Evolutionary conservation across 2,888 invertebrate genomes (phyloP).

Genomic region (Belgica antarctica): DNA sequence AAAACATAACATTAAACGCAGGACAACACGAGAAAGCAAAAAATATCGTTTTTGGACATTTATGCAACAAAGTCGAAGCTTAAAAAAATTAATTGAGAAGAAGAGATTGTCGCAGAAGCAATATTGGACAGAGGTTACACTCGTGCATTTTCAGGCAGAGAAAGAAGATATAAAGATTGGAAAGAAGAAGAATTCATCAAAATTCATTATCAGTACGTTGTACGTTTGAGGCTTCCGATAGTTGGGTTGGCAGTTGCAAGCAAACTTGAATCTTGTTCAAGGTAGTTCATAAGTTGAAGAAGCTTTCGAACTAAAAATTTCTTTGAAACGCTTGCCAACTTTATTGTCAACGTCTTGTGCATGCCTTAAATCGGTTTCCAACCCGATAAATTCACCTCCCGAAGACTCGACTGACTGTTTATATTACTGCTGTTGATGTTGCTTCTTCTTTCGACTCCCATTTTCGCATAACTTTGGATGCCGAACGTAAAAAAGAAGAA

Average conservation of each 20-base stretch:
- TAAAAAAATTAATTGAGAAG: background rate
- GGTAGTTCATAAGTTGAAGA: no score
- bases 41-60: slow-evolving; percentile 3
- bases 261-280: no score
- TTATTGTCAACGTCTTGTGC: no score
- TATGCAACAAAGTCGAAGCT: background rate
- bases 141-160: background rate
- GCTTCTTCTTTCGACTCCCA: slow-evolving; percentile 15
- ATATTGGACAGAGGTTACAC: slow-evolving; percentile 9
- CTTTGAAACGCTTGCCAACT: no score
- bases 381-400: no score
- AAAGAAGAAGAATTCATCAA: slow-evolving; percentile 27
- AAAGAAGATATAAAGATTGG: background rate
- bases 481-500: no score
- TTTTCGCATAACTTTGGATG: slow-evolving; percentile 23
- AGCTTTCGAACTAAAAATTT: no score
- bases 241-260: no score
- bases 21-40: no score
- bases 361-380: no score
- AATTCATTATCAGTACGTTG: slow-evolving; percentile 30
- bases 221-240: background rate
- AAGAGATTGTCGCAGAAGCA: slow-evolving; percentile 7
- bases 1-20: slow-evolving; percentile 5
- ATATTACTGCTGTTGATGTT: background rate
- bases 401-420: no score